Base-by-base conservation (phyloP, 2,888 invertebrate species). In the Eupsilia transversa region DNA sequence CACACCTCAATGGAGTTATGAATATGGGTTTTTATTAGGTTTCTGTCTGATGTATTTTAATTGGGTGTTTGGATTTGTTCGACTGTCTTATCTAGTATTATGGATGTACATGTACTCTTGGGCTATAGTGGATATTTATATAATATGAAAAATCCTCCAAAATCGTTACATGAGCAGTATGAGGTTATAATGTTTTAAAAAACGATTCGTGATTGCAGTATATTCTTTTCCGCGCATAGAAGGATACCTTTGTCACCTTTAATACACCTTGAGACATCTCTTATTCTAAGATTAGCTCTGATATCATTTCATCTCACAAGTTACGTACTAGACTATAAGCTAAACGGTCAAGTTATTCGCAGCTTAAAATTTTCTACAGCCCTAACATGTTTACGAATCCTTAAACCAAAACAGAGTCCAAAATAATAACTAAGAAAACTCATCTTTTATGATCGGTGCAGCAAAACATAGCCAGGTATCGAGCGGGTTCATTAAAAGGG, bases 401-500 rank as follows among this genome's bases (percentile, higher is more conserved):
- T 10, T 20, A 23, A 56, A 49, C 17, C n/a, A 30, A 75, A 61
- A 43, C 38, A 20, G 7, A 35, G 27, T n/a, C 33, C 46, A 52
- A 77, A 63, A 82, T 57, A 60, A 56, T 33, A 80, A 49, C 12
- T 63, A 80, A 64, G 69, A 67, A 56, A 70, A 75, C 57, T 46
- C 66, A 74, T 52, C 76, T 65, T 30, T 49, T 43, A 75, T 84
- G 69, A 86, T 86, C 71, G 74, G 76, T 84, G 82, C 88, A 86
- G 49, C 82, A 61, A 79, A 83, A 86, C 77, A 77, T 70, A 46
- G 66, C 63, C 83, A 83, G 79, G 85, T 83, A 84, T 78, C 79
- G 88, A 90, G 91, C 85, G 89, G 89, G 91, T 93, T 93, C 92
- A 91, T 92, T 92, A 93, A 91, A 93, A 91, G 93, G 92, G 90